These are phyloP conservation scores for Acrobasis consociella DNA, from an alignment of 2,888 invertebrate species.

Conservation along the genomic window DNA sequence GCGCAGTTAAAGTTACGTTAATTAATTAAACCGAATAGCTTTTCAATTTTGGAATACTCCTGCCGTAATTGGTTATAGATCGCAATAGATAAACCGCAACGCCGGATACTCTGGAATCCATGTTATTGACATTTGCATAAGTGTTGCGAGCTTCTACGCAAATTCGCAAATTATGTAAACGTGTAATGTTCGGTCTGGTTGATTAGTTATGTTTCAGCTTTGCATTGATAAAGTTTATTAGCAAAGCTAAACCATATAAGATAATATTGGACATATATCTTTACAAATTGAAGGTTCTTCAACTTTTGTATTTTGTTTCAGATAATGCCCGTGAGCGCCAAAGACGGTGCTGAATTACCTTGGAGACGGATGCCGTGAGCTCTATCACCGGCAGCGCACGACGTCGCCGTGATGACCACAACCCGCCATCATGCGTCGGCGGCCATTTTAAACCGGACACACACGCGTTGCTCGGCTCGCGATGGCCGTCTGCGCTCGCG, in stretches of 20 bases:
- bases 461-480: constrained; percentile 74
- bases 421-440: constrained; percentile 80
- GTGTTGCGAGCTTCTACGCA: background rate
- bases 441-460: constrained; percentile 79
- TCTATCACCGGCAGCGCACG: constrained; percentile 64
- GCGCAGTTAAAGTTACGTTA: background rate
- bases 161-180: background rate
- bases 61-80: constrained; percentile 13
- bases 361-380: constrained; percentile 73
- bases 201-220: background rate
- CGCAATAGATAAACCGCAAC: constrained; percentile 9
- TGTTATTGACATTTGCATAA: constrained; percentile 10
- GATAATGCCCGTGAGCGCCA: constrained; percentile 63
- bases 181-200: background rate
- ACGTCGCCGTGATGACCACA: constrained; percentile 81
- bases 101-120: background rate
- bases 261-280: no score
- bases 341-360: constrained; percentile 45
- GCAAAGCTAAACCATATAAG: background rate
- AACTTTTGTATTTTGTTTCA: constrained; percentile 52
- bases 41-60: constrained; percentile 6
- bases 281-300: no score
- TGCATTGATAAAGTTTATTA: background rate
- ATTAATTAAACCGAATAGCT: constrained; percentile 24
- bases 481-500: constrained; percentile 74